Evolutionary conservation across 2,797 vertebrate genomes (phyloP), one percentile per base, ranked within the genome.

Genomic region (Parauchenoglanis punctatus): DNA sequence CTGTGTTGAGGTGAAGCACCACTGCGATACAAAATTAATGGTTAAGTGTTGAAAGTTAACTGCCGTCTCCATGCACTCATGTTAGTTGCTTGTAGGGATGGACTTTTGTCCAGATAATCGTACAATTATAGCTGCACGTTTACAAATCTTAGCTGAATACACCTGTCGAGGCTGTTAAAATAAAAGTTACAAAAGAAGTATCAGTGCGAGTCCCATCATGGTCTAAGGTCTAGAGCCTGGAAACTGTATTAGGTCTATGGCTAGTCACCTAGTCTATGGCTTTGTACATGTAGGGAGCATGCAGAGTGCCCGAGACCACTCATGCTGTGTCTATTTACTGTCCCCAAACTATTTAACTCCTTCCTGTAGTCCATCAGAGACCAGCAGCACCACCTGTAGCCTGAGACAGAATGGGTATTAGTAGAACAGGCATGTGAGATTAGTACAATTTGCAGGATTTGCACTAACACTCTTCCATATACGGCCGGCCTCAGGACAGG

Each of bases 301-400:
- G 15, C 25, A 31, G 49, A 25, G 25, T 76, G 18, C 49, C 2
- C 20, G 25, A 76, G n/a, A 7, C 31, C 3, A 17, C 18, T 58
- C 28, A 58, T 7, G 56, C 56, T 59, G 54, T 78, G 76, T 25
- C 1, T 28, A 54, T 18, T 28, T 78, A 46, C 58, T 81, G 58
- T 81, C 23, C 35, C 6, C 5, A 46, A 31, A 78, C 28, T 31
- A 78, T 78, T 78, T 56, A 56, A 56, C 52, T 20, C 15, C 28
- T 56, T 78, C 52, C 52, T 35, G n/a, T 35, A 56, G 52, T 56
- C n/a, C 76, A 78, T 54, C n/a, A 54, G 92, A 93, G 92, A 65
- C 44, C 91, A 91, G 83, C 91, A 94, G 94, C 91, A 52, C 93
- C 93, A 92, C 92, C 93, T 81, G 58, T 63, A 46, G 35, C 58